Base-by-base conservation (phyloP, 1,140 invertebrate species). In the Bombus confusus region DNA sequence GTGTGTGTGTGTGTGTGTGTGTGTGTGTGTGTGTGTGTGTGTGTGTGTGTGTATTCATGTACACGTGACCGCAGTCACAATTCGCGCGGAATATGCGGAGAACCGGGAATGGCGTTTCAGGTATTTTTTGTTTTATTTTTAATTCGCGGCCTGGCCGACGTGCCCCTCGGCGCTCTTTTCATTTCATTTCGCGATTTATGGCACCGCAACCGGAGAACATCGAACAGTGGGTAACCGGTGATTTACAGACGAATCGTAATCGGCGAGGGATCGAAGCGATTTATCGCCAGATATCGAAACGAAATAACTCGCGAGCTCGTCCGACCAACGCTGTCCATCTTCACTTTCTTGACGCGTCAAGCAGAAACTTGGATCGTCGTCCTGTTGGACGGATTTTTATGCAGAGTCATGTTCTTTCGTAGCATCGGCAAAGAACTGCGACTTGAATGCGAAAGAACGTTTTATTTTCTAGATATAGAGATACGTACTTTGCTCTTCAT, bases 161-260 rank as follows among this genome's bases (percentile, higher is more conserved):
- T 39, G 71, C 37, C 52, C 47, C 47, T 52, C 47, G 47, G 22
- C 18, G 52, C 71, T 83, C 76, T 84, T 89, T 89, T 92, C 90
- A 85, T 92, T 93, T 93, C 92, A 92, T 92, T 91, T 88, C 90
- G 91, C 92, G 92, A 94, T 94, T 93, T 94, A 94, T 89, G 88
- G 78, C 43, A 59, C 47, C 39, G 71, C 25, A 13, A 13, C 31
- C 87, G 86, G 34, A 13, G 77, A 87, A 64, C 89, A 85, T 88
- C 83, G 86, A 81, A 69, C 72, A 47, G 64, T 86, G 88, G 86
- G 57, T 66, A 76, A 79, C 57, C 73, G 69, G 85, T 94, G 93
- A 94, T 94, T 94, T 94, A 94, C 91, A 90, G 87, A 85, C 91
- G 89, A 91, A 92, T 94, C 93, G 93, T 93, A 93, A 94, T 92